phyloP scores from a whole-genome alignment of 2,797 vertebrate genomes.

The Alosa sapidissima region DNA sequence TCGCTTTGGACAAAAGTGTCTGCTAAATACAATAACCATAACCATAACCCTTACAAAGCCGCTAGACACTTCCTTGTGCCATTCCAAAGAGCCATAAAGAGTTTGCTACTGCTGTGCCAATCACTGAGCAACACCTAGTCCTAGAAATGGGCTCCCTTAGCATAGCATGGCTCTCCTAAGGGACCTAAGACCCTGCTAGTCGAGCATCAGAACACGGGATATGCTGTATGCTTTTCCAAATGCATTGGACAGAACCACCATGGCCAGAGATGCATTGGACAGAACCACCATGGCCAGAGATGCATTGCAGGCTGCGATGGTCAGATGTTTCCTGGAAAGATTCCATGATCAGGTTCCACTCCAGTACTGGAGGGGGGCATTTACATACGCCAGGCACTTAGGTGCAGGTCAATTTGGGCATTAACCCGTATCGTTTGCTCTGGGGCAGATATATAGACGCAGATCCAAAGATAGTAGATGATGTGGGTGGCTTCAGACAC shows the following conservation, averaged over 20 bases:
- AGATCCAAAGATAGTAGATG: neutral
- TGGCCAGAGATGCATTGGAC: neutral
- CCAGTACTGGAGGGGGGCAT: neutral
- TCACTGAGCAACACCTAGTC: neutral
- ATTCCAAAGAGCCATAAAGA: neutral
- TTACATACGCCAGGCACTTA: neutral
- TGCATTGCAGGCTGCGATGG: neutral
- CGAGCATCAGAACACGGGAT: neutral
- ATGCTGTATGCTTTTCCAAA: neutral
- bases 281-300: neutral
- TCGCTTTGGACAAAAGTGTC: too few species aligned
- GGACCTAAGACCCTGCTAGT: neutral
- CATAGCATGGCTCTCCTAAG: neutral
- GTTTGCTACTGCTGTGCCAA: neutral
- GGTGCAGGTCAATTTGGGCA: constrained; percentile 11
- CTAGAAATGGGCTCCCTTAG: neutral
- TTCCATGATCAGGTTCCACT: neutral
- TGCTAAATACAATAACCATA: neutral
- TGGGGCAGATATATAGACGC: neutral
- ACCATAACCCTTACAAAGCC: neutral
- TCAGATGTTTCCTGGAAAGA: constrained; percentile 10
- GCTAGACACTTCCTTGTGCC: neutral
- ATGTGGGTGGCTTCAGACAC: neutral
- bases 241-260: neutral
- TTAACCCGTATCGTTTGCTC: constrained; percentile 19